Percentiles rank a stretch among this genome's conserved stretches.
Evolutionary conservation across 2,888 invertebrate species (phyloP).

Genomic region (Seira ritae): DNA sequence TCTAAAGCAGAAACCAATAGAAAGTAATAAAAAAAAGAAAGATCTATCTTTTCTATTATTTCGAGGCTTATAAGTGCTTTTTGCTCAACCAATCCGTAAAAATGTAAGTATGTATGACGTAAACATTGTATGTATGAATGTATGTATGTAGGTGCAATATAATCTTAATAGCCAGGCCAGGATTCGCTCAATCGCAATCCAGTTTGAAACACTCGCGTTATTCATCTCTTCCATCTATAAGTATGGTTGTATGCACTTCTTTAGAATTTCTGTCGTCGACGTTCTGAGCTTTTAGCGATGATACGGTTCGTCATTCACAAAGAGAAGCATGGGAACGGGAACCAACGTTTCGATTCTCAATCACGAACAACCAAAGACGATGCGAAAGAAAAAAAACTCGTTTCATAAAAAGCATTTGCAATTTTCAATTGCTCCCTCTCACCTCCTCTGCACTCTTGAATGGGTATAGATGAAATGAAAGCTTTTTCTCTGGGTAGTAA

Average conservation of each 20-base stretch:
- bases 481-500: too few species aligned
- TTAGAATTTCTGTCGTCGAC: conserved; percentile 42
- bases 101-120: too few species aligned
- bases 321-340: not conserved
- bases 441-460: not conserved
- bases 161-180: too few species aligned
- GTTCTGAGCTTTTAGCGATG: conserved; percentile 23
- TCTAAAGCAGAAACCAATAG: conserved; percentile 3
- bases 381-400: not conserved
- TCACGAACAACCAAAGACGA: not conserved
- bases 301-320: conserved; percentile 1
- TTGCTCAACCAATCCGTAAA: too few species aligned
- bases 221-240: conserved; percentile 11
- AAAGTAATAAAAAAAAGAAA: conserved; percentile 5
- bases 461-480: not conserved
- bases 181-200: too few species aligned
- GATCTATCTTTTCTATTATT: not conserved
- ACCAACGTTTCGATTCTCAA: not conserved
- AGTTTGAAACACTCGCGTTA: not conserved
- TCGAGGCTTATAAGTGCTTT: too few species aligned
- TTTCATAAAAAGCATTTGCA: conserved; percentile 7
- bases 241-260: conserved; percentile 54
- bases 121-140: too few species aligned
- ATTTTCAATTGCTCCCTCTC: not conserved
- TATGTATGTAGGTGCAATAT: too few species aligned